phyloP scores from a whole-genome alignment of 2,113 vertebrate species.

The Chaetorhynchus papuensis region DNA sequence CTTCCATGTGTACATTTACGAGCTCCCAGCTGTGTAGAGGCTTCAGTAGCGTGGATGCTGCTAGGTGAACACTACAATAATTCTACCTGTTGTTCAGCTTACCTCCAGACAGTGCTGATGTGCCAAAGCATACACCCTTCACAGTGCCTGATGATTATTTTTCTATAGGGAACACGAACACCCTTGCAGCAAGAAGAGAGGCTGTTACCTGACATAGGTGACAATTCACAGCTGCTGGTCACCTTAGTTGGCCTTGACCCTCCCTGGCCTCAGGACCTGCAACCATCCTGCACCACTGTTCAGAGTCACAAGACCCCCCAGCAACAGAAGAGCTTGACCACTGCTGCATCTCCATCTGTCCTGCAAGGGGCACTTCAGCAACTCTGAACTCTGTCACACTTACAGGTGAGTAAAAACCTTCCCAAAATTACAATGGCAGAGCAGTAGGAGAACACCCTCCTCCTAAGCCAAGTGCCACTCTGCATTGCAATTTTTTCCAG shows the following conservation, averaged over 20 bases:
- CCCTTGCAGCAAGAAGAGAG: not conserved
- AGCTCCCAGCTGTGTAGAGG: not conserved
- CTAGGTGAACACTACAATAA: not conserved
- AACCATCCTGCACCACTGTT: not conserved
- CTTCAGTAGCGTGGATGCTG: not conserved
- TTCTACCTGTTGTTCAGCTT: not conserved
- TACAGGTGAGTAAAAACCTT: not conserved
- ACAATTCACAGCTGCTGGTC: not conserved
- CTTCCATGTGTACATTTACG: not conserved
- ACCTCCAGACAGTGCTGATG: not conserved
- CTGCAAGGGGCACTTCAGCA: not conserved
- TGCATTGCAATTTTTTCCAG: not conserved
- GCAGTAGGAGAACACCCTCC: not conserved
- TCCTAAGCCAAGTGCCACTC: not conserved
- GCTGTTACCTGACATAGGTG: rapidly evolving
- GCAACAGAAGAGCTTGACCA: not conserved
- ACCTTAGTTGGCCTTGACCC: not conserved
- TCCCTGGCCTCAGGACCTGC: not conserved
- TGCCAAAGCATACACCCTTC: not conserved
- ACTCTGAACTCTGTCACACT: not conserved
- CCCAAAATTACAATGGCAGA: not conserved
- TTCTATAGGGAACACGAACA: not conserved
- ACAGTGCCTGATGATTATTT: rapidly evolving
- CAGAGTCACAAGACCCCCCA: not conserved
- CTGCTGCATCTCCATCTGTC: not conserved